Percentiles rank a stretch among this genome's conserved stretches.
Conservation (phyloP, 2,888 invertebrate genomes). For the Pterostichus niger region DNA sequence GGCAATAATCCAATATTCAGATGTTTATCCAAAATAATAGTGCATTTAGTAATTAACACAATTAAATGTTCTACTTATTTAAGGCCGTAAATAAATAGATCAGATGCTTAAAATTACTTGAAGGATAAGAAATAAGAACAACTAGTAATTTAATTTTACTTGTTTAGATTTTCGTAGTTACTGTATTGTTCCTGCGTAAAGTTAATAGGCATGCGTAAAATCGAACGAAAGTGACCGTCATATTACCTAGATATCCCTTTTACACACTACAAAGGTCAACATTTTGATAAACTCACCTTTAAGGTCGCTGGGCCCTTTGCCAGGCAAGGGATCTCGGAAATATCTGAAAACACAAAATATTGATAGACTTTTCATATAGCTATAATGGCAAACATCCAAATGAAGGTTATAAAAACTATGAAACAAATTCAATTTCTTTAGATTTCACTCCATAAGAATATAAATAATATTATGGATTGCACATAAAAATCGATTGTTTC, state of each 20-base stretch:
- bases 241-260: conserved; percentile 42
- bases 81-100: neutral
- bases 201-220: conserved; percentile 44
- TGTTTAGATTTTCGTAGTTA: no score
- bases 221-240: conserved; percentile 40
- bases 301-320: conserved; percentile 61
- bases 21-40: conserved; percentile 11
- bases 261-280: conserved; percentile 54
- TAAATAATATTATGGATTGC: conserved; percentile 30
- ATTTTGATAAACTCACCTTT: conserved; percentile 61
- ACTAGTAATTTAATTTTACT: no score
- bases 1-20: conserved; percentile 50
- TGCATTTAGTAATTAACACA: neutral
- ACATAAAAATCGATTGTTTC: conserved; percentile 43
- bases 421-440: conserved; percentile 2
- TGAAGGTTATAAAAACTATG: conserved; percentile 24
- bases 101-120: neutral
- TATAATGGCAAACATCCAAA: neutral
- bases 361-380: neutral
- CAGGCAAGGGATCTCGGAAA: conserved; percentile 62
- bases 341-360: conserved; percentile 46
- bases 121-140: neutral
- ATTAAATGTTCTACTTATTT: neutral
- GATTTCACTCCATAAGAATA: conserved; percentile 28
- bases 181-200: conserved; percentile 13